phyloP scores from a whole-genome alignment of 1,140 invertebrate genomes.

The Brachionus sp. region DNA sequence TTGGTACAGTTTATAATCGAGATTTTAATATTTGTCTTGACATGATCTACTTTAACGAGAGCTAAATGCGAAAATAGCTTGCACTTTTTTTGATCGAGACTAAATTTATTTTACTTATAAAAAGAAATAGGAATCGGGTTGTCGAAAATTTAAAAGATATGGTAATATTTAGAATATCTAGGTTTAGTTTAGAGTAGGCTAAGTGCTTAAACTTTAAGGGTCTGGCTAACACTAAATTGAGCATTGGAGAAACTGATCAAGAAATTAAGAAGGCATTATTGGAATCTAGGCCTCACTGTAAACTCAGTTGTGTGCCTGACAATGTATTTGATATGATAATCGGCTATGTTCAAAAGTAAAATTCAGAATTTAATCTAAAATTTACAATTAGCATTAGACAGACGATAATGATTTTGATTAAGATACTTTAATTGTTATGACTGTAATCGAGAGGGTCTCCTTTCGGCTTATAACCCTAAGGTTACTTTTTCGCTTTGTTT shows the following conservation, averaged over 20 bases:
- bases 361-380: neutral
- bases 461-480: slow-evolving; percentile 7
- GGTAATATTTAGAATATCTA: neutral
- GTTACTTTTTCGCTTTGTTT: slow-evolving; percentile 12
- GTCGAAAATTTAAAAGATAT: slow-evolving; percentile 14
- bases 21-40: neutral
- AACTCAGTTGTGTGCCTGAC: neutral
- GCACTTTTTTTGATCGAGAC: neutral
- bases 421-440: slow-evolving; percentile 43
- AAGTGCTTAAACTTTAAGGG: slow-evolving; percentile 1
- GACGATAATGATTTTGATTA: neutral
- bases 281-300: neutral
- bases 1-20: neutral
- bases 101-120: neutral
- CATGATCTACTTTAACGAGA: neutral
- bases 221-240: slow-evolving; percentile 18
- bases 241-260: slow-evolving; percentile 9
- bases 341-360: slow-evolving; percentile 14
- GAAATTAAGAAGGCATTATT: neutral
- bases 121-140: slow-evolving; percentile 1
- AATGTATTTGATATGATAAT: slow-evolving; percentile 15
- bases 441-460: slow-evolving; percentile 5
- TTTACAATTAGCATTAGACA: neutral
- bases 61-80: neutral
- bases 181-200: neutral